Percentiles rank a stretch among this genome's conserved stretches.
Evolutionary conservation across 1,140 invertebrate genomes (phyloP).

Genomic region (Potamilus streckersoni): DNA sequence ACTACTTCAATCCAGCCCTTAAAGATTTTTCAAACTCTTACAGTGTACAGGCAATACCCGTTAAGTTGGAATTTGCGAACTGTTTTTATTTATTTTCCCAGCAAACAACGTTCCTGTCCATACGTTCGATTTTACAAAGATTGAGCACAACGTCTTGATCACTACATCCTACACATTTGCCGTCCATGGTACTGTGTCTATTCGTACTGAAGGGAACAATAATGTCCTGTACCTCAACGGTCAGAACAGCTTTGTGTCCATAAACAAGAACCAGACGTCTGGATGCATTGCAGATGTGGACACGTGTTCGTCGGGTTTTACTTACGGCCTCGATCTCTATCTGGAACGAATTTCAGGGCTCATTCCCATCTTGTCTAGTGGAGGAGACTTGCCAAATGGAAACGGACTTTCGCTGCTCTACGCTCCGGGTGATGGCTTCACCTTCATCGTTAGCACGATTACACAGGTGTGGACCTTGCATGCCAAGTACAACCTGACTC

Average conservation of each 20-base stretch:
- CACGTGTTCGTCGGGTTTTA: slow-evolving; percentile 15
- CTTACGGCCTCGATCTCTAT: slow-evolving; percentile 16
- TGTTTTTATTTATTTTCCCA: no score
- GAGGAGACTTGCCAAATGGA: slow-evolving; percentile 18
- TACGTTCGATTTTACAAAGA: slow-evolving; percentile 9
- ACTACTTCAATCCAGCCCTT: no score
- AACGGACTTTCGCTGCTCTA: slow-evolving; percentile 24
- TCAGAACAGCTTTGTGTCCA: slow-evolving; percentile 13
- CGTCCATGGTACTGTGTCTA: slow-evolving; percentile 6
- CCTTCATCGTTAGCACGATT: slow-evolving; percentile 17
- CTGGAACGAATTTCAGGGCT: slow-evolving; percentile 7
- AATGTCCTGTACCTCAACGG: slow-evolving; percentile 5
- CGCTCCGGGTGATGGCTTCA: background rate
- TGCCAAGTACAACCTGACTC: slow-evolving; percentile 12
- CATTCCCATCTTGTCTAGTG: slow-evolving; percentile 20
- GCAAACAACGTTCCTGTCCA: no score
- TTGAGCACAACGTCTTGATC: slow-evolving; percentile 16
- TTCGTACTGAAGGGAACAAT: background rate
- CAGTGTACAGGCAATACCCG: no score
- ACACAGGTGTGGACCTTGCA: slow-evolving; percentile 19
- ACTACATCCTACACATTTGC: slow-evolving; percentile 8
- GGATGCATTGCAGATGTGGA: slow-evolving; percentile 17
- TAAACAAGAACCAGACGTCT: slow-evolving; percentile 3
- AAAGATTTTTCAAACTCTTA: no score
- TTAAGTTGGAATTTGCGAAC: no score